Evolutionary conservation across 2,113 vertebrate species (phyloP).

Genomic region (Butorides virescens): DNA sequence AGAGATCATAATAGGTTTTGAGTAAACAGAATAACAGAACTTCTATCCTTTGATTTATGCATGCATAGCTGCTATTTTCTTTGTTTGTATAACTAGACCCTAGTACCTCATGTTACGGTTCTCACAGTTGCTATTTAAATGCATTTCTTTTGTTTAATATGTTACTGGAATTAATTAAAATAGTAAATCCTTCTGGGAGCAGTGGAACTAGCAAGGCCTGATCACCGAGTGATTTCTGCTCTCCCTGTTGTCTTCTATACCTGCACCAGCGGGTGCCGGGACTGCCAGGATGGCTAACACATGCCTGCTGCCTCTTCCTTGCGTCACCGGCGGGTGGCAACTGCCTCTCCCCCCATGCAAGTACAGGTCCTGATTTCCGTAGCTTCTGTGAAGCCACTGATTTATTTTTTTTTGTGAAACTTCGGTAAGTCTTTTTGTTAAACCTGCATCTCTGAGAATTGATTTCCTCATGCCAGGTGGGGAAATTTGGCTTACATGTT

Average conservation of each 20-base stretch:
- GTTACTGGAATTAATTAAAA: not conserved
- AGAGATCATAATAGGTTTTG: not conserved
- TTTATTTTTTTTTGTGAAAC: not conserved
- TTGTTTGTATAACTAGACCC: not conserved
- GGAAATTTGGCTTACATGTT: not conserved
- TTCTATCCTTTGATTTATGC: not conserved
- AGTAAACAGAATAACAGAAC: not conserved
- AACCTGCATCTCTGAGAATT: not conserved
- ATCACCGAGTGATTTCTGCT: not conserved
- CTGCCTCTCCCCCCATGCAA: not conserved
- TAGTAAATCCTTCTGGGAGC: not conserved
- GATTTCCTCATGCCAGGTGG: not conserved
- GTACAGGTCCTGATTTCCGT: not conserved
- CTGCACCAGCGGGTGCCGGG: accelerated
- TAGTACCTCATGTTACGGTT: not conserved
- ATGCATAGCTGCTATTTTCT: not conserved
- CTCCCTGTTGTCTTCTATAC: not conserved
- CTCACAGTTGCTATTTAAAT: not conserved
- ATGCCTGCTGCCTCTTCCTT: not conserved
- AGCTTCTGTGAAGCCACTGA: not conserved
- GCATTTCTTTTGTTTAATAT: not conserved
- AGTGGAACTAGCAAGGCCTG: not conserved
- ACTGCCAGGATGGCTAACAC: accelerated
- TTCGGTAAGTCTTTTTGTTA: not conserved
- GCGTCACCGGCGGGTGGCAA: not conserved